Conservation (phyloP, 2,797 vertebrate species). For the Sebastes kiyomatsui region DNA sequence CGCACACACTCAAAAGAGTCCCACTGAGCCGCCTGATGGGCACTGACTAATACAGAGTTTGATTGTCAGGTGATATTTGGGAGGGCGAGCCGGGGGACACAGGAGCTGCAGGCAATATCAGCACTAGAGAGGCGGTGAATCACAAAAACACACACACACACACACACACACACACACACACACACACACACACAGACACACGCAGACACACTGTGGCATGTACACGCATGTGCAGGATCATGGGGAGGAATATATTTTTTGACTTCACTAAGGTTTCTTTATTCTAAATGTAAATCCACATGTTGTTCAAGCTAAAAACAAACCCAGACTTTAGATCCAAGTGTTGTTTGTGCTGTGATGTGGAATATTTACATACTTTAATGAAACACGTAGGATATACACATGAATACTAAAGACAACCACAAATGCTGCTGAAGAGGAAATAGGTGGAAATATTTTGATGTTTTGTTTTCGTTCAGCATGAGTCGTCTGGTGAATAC, state of each 20-base stretch:
- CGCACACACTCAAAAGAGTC: neutral
- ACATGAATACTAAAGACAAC: neutral
- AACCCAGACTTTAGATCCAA: neutral
- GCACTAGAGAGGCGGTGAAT: neutral
- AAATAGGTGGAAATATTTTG: neutral
- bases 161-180: neutral
- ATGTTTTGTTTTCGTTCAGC: neutral
- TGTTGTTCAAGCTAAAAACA: neutral
- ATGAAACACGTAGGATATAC: neutral
- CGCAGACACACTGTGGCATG: neutral
- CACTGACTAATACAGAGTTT: conserved; percentile 9
- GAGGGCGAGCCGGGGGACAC: neutral
- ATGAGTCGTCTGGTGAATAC: neutral
- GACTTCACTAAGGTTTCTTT: neutral
- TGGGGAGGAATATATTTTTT: neutral
- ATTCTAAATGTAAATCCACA: neutral
- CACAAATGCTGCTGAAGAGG: neutral
- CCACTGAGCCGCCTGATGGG: conserved; percentile 24
- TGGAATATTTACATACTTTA: neutral
- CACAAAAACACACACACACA: neutral
- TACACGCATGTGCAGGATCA: neutral
- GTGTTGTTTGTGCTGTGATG: neutral
- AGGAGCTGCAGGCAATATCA: neutral
- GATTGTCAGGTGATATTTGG: conserved; percentile 50
- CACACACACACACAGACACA: neutral